Evolutionary conservation across 2,113 vertebrate genomes (phyloP).

Genomic region (Motacilla alba): DNA sequence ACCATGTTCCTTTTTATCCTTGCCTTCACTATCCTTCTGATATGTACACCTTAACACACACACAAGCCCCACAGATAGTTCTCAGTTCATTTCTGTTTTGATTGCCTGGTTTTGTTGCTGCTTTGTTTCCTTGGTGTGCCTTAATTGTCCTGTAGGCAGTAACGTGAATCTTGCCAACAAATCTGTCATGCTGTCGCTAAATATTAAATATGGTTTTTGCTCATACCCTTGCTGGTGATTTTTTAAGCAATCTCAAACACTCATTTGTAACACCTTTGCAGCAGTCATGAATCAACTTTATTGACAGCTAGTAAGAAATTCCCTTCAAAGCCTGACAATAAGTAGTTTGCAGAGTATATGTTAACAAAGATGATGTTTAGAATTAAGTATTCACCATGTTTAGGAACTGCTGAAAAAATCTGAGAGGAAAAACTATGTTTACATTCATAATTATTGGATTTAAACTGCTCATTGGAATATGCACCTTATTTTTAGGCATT

Average conservation of each 20-base stretch:
- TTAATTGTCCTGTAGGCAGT: background rate
- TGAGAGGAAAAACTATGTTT: background rate
- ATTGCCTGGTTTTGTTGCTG: background rate
- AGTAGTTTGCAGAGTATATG: background rate
- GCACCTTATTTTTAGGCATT: background rate
- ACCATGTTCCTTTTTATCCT: background rate
- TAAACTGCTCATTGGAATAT: background rate
- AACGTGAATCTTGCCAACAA: background rate
- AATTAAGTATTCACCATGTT: background rate
- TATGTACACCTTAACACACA: background rate
- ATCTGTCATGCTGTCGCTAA: background rate
- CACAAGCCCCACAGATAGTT: too few relatives aligned
- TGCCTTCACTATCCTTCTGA: background rate
- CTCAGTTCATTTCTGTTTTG: background rate
- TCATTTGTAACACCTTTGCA: background rate
- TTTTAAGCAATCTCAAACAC: fast-evolving
- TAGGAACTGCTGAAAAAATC: background rate
- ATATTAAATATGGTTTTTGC: background rate
- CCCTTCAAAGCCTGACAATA: background rate
- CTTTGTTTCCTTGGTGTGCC: background rate
- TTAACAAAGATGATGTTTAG: background rate
- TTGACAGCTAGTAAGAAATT: background rate
- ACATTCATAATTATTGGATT: background rate
- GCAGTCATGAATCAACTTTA: background rate
- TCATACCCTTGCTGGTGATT: background rate